A percentile compares a stretch with the other conserved stretches of the same genome.
These are phyloP conservation scores for Procambarus clarkii DNA, from an alignment of 1,140 invertebrate genomes.

Conservation along the genomic window DNA sequence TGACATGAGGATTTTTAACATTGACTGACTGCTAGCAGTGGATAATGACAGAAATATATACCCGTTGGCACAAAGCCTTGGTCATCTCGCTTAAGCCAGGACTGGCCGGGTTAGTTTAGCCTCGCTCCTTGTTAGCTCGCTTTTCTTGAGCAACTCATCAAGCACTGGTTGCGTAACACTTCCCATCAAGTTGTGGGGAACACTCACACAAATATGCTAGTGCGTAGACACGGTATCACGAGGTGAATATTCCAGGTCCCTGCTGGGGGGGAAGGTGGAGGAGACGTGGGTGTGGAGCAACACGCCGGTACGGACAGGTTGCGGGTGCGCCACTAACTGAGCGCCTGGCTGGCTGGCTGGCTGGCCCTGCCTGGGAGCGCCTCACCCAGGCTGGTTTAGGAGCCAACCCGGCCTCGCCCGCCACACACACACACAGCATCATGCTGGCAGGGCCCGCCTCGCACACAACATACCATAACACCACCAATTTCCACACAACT, in stretches of 20 bases:
- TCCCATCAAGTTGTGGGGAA: background rate
- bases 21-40: background rate
- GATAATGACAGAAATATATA: background rate
- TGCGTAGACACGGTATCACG: background rate
- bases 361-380: slow-evolving; percentile 10
- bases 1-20: background rate
- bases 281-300: background rate
- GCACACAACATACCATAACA: background rate
- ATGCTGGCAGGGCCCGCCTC: background rate
- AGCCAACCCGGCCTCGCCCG: slow-evolving; percentile 36
- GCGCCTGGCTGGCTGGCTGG: background rate
- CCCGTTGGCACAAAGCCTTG: background rate
- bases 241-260: slow-evolving; percentile 7
- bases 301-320: slow-evolving; percentile 33
- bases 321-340: slow-evolving; percentile 64
- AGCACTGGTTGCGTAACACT: slow-evolving; percentile 34
- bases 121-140: slow-evolving; percentile 38
- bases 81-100: background rate
- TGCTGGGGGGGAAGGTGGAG: background rate
- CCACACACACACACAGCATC: background rate
- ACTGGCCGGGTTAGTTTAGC: slow-evolving; percentile 14
- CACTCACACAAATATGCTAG: background rate
- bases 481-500: background rate
- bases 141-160: slow-evolving; percentile 26
- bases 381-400: slow-evolving; percentile 27